Evolutionary conservation across 2,113 vertebrate species (phyloP), one percentile per base, ranked within the genome.

Genomic region (Microtus montanus): DNA sequence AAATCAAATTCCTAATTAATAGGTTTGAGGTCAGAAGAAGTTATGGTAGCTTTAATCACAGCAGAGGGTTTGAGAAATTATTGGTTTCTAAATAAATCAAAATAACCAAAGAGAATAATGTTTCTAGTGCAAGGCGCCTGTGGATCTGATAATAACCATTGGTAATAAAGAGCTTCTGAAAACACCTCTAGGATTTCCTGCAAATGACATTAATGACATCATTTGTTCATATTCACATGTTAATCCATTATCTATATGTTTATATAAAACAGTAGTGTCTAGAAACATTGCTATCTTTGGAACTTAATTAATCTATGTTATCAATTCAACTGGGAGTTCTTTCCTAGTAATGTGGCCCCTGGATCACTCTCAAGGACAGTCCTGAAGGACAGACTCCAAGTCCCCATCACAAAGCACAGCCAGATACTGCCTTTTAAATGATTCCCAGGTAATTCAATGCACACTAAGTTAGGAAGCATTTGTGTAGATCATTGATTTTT

Each of bases 1-100:
- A 92, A 95, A 94, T 95, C 14, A 79, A 38, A 74, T 30, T 87
- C 47, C 85, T 84, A 86, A 93, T 96, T 93, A 94, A 90, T 41
- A 85, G 35, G 33, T 92, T 79, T 10, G 90, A 86, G 15, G 22
- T 92, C 66, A 70, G 87, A 94, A 89, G 24, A 90, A 92, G 41
- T 95, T 84, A 84, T 14, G 30, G 19, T 64, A 33, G 9, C 87
- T 96, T 95, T 94, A 96, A 95, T 91, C 89, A 77, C 1, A 82
- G n/a, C 20, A 63, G 35, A 90, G 61, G 9, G 91, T 89, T 91
- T 90, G 38, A 90, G 64, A 41, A 92, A 78, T 80, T 94, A 91
- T 41, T 91, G n/a, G 12, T 41, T 30, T 89, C 9, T 78, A 95
- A 94, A 87, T 91, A 91, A 52, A 66, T 30, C 13, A 64, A 63